Evolutionary conservation across 2,888 invertebrate genomes (phyloP).

Genomic region (Protonemura montana): DNA sequence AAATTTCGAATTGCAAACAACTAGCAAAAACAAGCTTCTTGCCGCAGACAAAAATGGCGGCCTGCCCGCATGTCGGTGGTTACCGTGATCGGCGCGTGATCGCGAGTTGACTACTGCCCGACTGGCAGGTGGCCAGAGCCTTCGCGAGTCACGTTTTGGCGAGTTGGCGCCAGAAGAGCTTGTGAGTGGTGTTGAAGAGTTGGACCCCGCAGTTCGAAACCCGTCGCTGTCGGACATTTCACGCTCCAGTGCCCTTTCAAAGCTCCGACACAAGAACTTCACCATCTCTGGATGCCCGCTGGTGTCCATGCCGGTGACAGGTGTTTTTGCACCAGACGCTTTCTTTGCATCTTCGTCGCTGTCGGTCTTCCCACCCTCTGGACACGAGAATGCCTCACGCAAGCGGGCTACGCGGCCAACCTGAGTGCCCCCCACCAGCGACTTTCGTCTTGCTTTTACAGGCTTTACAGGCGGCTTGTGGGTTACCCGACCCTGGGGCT

Average conservation of each 20-base stretch:
- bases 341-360: background rate
- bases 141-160: conserved; percentile 59
- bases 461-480: conserved; percentile 49
- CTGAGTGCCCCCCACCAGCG: background rate
- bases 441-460: background rate
- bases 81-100: background rate
- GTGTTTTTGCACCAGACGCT: background rate
- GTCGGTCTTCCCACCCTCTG: conserved; percentile 14
- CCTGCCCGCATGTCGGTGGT: background rate
- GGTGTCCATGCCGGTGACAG: background rate
- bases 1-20: background rate
- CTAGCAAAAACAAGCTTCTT: background rate
- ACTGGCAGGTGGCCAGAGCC: conserved; percentile 60
- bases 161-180: conserved; percentile 70
- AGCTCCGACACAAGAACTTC: conserved; percentile 48
- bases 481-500: conserved; percentile 45
- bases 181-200: conserved; percentile 67
- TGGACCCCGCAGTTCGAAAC: conserved; percentile 52
- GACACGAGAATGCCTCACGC: conserved; percentile 25
- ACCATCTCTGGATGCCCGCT: conserved; percentile 44
- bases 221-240: conserved; percentile 45
- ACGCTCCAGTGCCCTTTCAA: conserved; percentile 48
- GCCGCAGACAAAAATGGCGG: too few species aligned
- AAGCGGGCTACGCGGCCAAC: conserved; percentile 9
- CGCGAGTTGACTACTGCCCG: conserved; percentile 40